Evolutionary conservation across 2,888 invertebrate genomes (phyloP), one percentile per base, ranked within the genome.

Genomic region (Lymantria dispar): DNA sequence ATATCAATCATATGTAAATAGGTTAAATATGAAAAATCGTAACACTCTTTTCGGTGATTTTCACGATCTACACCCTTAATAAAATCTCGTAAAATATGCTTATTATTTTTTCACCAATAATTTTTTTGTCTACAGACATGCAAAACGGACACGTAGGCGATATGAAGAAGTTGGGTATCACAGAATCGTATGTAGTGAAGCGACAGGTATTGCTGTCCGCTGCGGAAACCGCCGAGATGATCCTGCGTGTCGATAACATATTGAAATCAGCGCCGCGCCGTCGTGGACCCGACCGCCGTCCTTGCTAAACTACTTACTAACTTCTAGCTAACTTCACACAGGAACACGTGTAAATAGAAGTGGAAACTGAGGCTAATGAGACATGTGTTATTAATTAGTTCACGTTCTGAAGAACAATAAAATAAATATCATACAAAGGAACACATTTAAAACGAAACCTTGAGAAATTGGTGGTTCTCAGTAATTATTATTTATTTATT

Each of bases 151-250:
- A 93, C 72, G 91, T 98, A 9, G 98, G 95, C 7, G 98, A 98
- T 89, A 98, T 99, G 96, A 94, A 95, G 70, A 92, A 93, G 44
- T 89, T 98, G 56, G 99, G 99, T 43, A 95, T 99, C 68, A 98
- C 98, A 0, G 99, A 99, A 90, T 98, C 99, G 0, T 98, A 95
- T 91, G 97, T 97, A 31, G 99, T 99, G 8, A 99, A 99, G 86
- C 93, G 97, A 33, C 99, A 99, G 85, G 98, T 99, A 45, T 89
- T 99, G 48, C 78, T 98, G 55, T 98, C 98, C 8, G 99, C 99
- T 0, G 91, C 98, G 0, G 99, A 99, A 86, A 99, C 99, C 0
- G 99, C 99, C 0, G 99, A 99, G 91, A 98, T 99, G 97, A 99
- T 99, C 71, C 93, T 99, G 14, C 95, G 99, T 49, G 99, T 99